These are phyloP conservation scores for Bucco capensis DNA, from an alignment of 2,113 vertebrate species.

Conservation along the genomic window DNA sequence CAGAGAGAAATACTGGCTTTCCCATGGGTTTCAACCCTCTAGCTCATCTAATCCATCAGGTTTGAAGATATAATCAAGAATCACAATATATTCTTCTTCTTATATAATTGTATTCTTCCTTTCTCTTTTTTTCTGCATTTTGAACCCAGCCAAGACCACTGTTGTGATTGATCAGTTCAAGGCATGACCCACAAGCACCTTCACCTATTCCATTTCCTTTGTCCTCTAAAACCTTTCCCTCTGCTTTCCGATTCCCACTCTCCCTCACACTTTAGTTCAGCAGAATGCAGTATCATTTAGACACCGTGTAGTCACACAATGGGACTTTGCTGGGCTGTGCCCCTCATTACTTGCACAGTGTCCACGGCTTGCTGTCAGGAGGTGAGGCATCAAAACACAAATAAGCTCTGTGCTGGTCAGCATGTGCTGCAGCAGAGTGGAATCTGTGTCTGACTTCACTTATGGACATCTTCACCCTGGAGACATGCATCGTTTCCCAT, in stretches of 20 bases:
- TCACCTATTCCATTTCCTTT: background rate
- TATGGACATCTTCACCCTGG: background rate
- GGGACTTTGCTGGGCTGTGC: background rate
- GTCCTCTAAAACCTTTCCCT: background rate
- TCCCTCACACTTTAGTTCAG: background rate
- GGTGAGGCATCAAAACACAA: background rate
- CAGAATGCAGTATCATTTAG: background rate
- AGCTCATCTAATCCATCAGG: background rate
- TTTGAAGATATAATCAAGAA: background rate
- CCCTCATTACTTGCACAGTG: background rate
- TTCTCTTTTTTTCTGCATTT: background rate
- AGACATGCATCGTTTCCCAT: background rate
- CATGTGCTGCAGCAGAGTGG: rapidly evolving
- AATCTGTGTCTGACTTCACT: background rate
- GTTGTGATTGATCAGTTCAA: background rate
- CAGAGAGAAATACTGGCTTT: background rate
- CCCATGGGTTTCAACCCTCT: background rate
- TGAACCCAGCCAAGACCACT: background rate
- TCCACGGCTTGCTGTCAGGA: background rate
- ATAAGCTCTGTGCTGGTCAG: background rate
- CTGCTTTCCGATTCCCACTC: background rate
- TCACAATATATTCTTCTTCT: background rate
- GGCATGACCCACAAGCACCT: background rate
- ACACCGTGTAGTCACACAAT: background rate
- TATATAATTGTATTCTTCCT: background rate